Percentiles rank a stretch among this genome's conserved stretches.
Conservation (phyloP, 2,797 vertebrate species). For the Garrulus glandarius region DNA sequence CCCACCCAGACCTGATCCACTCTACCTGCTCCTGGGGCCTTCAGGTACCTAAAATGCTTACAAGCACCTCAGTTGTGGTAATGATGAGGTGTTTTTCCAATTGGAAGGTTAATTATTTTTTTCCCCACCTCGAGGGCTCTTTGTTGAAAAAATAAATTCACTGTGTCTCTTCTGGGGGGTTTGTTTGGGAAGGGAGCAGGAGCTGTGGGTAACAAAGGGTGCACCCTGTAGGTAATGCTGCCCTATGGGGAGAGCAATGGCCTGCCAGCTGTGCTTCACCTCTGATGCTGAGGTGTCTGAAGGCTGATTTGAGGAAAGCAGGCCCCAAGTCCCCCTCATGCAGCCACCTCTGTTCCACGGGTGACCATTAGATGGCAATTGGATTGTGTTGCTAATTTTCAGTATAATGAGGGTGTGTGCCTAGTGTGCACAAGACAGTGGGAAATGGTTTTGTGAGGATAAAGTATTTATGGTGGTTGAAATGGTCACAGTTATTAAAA, state of each 20-base stretch:
- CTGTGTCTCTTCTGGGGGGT: rapidly evolving
- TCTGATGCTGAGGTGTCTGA: not conserved
- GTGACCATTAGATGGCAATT: not conserved
- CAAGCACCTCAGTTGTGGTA: rapidly evolving
- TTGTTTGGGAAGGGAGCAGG: not conserved
- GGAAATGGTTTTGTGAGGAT: not conserved
- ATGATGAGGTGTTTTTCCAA: not conserved
- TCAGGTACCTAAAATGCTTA: not conserved
- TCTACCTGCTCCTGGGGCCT: not conserved
- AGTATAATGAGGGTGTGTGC: not conserved
- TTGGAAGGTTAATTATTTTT: not conserved
- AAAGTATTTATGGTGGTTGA: not conserved
- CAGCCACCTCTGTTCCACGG: not conserved
- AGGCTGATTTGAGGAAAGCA: not conserved
- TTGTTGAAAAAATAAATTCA: not conserved
- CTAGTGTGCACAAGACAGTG: rapidly evolving
- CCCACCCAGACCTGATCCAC: not conserved
- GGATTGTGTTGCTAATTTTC: not conserved
- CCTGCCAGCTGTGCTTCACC: not conserved
- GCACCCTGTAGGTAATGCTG: not conserved
- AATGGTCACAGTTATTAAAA: not conserved
- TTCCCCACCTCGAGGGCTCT: not conserved
- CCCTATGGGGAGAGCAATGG: rapidly evolving
- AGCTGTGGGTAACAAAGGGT: not conserved
- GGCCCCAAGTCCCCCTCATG: not conserved